A percentile compares a stretch with the other conserved stretches of the same genome.
phyloP scores from a whole-genome alignment of 2,797 vertebrate species.

The Staurois parvus region DNA sequence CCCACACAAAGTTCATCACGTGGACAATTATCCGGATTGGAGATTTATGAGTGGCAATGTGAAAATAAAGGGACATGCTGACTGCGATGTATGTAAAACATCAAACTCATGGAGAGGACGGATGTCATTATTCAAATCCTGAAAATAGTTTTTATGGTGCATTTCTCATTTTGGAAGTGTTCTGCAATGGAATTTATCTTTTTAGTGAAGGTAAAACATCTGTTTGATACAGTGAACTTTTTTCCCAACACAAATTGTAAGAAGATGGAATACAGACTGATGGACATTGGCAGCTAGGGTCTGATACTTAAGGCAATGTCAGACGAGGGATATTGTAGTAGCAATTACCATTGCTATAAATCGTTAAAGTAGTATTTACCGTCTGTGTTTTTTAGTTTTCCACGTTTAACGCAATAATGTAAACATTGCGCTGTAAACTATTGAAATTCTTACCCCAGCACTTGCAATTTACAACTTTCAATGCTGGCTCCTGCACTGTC shows the following conservation, averaged over 20 bases:
- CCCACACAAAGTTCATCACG: constrained; percentile 2
- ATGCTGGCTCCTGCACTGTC: no score
- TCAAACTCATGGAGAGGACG: background rate
- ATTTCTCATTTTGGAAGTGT: background rate
- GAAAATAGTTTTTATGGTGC: background rate
- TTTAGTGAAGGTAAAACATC: background rate
- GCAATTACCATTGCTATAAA: no score
- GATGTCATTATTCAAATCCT: background rate
- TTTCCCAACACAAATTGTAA: background rate
- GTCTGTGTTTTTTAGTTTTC: no score
- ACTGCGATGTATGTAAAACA: background rate
- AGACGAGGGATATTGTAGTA: no score
- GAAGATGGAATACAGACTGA: background rate
- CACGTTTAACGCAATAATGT: no score
- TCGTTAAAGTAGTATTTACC: no score
- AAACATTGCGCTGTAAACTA: no score
- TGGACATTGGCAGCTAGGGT: background rate
- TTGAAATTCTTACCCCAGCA: no score
- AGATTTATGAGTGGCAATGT: background rate
- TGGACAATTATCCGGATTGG: background rate
- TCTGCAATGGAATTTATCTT: background rate
- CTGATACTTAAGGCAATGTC: no score
- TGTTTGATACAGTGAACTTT: no score
- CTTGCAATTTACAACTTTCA: no score
- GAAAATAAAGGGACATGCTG: background rate